These are phyloP conservation scores for Nycteola revayana DNA, from an alignment of 2,888 invertebrate genomes.

Conservation along the genomic window DNA sequence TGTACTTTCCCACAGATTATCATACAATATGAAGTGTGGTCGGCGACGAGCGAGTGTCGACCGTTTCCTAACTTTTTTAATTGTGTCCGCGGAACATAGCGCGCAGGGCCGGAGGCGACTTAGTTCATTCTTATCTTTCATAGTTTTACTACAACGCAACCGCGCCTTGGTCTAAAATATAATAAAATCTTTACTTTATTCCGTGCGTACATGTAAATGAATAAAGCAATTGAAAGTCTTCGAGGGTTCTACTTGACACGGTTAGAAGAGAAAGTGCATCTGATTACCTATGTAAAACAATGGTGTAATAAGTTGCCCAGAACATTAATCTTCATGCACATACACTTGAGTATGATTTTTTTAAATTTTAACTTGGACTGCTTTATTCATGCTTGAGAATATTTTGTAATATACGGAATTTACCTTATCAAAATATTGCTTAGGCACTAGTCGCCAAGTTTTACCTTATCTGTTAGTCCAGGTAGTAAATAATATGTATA, in stretches of 20 bases:
- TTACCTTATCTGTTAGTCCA: too few relatives aligned
- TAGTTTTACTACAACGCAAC: constrained; percentile 9
- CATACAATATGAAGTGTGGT: constrained; percentile 36
- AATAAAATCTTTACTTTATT: constrained; percentile 7
- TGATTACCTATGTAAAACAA: constrained; percentile 42
- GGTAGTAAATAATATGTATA: too few relatives aligned
- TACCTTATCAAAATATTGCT: too few relatives aligned
- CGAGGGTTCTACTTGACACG: constrained; percentile 25
- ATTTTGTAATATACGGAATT: too few relatives aligned
- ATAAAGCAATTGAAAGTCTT: constrained; percentile 16
- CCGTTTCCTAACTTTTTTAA: constrained; percentile 29
- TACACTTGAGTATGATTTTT: too few relatives aligned
- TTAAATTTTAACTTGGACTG: too few relatives aligned
- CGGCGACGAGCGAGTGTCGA: constrained; percentile 16
- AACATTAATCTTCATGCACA: constrained; percentile 13
- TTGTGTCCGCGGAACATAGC: constrained; percentile 21
- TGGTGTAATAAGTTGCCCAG: constrained; percentile 24
- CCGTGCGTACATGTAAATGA: constrained; percentile 6
- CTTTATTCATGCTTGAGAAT: too few relatives aligned
- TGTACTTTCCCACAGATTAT: constrained; percentile 36
- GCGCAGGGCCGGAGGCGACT: constrained; percentile 8
- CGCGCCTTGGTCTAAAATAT: constrained; percentile 4
- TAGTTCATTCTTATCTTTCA: constrained; percentile 18
- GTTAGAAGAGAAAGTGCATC: constrained; percentile 39
- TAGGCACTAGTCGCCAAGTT: too few relatives aligned